Evolutionary conservation across 2,888 invertebrate genomes (phyloP).

Genomic region (Ptilodon capucinus): DNA sequence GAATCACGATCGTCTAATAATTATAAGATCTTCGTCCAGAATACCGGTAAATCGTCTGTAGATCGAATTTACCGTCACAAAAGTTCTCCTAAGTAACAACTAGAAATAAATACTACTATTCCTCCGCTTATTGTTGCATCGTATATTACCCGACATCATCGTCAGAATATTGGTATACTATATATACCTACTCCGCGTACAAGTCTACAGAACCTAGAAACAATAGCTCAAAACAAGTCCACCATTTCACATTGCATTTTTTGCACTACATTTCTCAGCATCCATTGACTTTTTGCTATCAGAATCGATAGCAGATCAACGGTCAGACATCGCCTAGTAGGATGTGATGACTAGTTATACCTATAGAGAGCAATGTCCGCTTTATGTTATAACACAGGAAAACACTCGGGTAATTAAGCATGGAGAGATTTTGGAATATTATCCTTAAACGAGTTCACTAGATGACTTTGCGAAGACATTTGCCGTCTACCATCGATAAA

Average conservation of each 20-base stretch:
- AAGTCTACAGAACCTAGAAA: neutral
- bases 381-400: slow-evolving; percentile 18
- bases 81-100: too few relatives aligned
- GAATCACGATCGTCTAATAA: too few relatives aligned
- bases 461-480: too few relatives aligned
- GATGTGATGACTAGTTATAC: slow-evolving; percentile 21
- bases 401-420: neutral
- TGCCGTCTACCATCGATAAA: too few relatives aligned
- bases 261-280: slow-evolving; percentile 1
- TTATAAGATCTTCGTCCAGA: too few relatives aligned
- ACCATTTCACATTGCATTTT: neutral
- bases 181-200: too few relatives aligned
- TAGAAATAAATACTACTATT: too few relatives aligned
- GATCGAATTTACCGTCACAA: too few relatives aligned
- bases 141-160: too few relatives aligned
- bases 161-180: neutral
- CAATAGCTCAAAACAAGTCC: neutral
- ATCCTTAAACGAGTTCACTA: slow-evolving; percentile 7
- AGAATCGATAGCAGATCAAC: slow-evolving; percentile 23
- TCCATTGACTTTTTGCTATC: slow-evolving; percentile 15
- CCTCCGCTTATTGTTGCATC: too few relatives aligned
- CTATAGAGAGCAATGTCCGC: slow-evolving; percentile 23
- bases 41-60: too few relatives aligned
- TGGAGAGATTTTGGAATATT: slow-evolving; percentile 4
- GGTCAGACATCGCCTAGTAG: slow-evolving; percentile 11